Conservation (phyloP, 1,140 invertebrate species). For the Hetaerina americana region DNA sequence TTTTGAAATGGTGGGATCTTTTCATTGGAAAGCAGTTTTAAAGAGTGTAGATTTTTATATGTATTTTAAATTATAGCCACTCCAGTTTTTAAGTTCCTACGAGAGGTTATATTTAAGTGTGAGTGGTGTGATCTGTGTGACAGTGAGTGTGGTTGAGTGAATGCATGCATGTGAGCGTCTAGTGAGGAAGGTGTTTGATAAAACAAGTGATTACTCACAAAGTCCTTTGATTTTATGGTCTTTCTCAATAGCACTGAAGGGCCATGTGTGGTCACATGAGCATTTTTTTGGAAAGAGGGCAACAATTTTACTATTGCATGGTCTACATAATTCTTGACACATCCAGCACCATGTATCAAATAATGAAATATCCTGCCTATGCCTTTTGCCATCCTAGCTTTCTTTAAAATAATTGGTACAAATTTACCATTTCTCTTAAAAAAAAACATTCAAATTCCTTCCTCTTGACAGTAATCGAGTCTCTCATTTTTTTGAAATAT, state of each 20-base stretch:
- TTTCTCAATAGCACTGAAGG: background rate
- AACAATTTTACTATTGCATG: background rate
- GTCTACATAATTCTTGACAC: background rate
- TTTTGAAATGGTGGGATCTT: background rate
- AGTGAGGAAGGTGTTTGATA: background rate
- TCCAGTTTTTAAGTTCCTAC: background rate
- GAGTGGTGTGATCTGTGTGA: background rate
- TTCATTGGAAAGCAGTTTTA: background rate
- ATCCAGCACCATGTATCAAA: background rate
- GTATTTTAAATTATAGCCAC: background rate
- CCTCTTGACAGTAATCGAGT: background rate
- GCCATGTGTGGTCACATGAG: background rate
- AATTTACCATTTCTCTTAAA: background rate
- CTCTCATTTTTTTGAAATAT: too few relatives aligned
- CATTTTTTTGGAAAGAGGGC: background rate
- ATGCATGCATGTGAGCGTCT: background rate
- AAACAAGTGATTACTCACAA: background rate
- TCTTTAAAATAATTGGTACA: background rate
- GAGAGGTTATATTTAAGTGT: background rate
- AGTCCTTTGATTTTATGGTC: background rate
- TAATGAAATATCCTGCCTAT: background rate
- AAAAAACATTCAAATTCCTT: background rate
- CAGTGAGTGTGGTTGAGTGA: background rate
- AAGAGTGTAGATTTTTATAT: conserved; percentile 1
- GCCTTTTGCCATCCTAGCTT: background rate